Conservation (phyloP, 2,888 invertebrate species). For the Cephus pygmeus region DNA sequence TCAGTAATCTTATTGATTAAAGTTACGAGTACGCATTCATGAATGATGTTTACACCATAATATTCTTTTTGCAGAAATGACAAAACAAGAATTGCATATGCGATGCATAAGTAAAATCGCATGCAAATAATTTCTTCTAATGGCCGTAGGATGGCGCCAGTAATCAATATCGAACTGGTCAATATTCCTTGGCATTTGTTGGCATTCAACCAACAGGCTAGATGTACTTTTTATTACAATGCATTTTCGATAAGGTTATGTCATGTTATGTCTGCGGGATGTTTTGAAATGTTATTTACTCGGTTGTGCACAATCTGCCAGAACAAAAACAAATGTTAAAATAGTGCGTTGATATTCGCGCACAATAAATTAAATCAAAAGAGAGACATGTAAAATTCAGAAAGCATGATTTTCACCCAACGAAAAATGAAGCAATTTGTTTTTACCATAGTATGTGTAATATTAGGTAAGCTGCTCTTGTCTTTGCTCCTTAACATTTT, state of each 20-base stretch:
- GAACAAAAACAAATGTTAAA: not conserved
- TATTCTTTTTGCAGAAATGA: not conserved
- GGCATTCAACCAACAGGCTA: not conserved
- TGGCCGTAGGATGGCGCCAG: not conserved
- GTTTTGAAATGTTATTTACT: not conserved
- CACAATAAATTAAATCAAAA: not conserved
- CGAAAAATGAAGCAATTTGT: slow-evolving; percentile 61
- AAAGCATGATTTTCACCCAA: slow-evolving; percentile 52
- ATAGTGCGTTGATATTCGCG: not conserved
- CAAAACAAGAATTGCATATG: not conserved
- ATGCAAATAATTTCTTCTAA: not conserved
- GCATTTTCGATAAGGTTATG: not conserved
- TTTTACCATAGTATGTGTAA: slow-evolving; percentile 51
- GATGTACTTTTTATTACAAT: not conserved
- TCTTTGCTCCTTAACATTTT: not conserved
- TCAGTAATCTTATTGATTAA: not conserved
- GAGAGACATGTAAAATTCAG: slow-evolving; percentile 29
- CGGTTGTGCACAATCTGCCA: not conserved
- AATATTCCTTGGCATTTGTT: not conserved
- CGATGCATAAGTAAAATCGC: not conserved
- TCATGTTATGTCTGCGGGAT: not conserved
- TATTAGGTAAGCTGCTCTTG: slow-evolving; percentile 50
- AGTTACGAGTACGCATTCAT: not conserved
- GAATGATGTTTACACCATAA: not conserved
- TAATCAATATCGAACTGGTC: not conserved